phyloP scores from a whole-genome alignment of 2,797 vertebrate species.

The Gobio occitaniae region DNA sequence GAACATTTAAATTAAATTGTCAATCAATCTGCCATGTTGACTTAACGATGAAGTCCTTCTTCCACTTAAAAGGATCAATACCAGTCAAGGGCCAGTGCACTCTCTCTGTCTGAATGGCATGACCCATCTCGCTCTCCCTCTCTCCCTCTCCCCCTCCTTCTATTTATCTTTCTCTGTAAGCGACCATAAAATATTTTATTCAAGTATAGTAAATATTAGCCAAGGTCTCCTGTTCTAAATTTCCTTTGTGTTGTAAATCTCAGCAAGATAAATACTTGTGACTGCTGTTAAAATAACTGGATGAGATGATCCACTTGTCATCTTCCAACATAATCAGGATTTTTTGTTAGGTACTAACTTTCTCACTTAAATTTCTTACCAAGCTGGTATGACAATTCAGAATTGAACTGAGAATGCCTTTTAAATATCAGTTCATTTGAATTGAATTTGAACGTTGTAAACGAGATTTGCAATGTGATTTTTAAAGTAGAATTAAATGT shows the following conservation, averaged over 20 bases:
- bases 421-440: not conserved
- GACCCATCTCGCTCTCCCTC: slow-evolving; percentile 70
- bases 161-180: slow-evolving; percentile 4
- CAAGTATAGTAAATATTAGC: not conserved
- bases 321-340: not conserved
- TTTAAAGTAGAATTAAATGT: too few species aligned
- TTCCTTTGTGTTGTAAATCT: slow-evolving; percentile 20
- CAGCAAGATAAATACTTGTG: not conserved
- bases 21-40: slow-evolving; percentile 59
- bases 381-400: not conserved
- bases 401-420: not conserved
- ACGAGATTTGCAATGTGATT: not conserved
- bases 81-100: slow-evolving; percentile 13
- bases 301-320: not conserved
- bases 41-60: slow-evolving; percentile 33
- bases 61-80: slow-evolving; percentile 41
- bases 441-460: not conserved
- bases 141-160: not conserved
- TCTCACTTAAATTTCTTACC: not conserved
- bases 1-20: slow-evolving; percentile 37
- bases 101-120: slow-evolving; percentile 73
- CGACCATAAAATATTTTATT: not conserved
- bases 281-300: not conserved
- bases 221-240: not conserved
- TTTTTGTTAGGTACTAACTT: not conserved